Base-by-base conservation (phyloP, 2,888 invertebrate genomes). In the Polylopha cassiicola region DNA sequence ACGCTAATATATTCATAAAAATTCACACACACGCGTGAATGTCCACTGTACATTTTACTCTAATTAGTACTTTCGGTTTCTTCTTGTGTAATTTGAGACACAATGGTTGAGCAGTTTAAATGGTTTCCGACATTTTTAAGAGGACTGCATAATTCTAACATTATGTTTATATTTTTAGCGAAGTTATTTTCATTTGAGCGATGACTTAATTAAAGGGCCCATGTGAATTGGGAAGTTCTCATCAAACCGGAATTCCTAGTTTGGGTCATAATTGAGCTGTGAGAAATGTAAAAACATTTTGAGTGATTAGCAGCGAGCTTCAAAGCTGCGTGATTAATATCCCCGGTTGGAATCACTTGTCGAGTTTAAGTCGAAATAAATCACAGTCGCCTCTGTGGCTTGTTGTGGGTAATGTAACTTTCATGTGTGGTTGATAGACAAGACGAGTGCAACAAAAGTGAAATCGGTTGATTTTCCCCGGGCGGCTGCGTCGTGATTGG, bases 51-150 rank as follows among this genome's bases (percentile, higher is more conserved):
- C 39, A 37, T 39, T 32, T 29, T 22, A 44, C 43, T 51, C 60
- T 71, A 73, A 72, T 74, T 73, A 66, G 56, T 58, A 73, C 75
- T 76, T 73, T 75, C 71, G 50, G 61, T 76, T 75, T 73, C 69
- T 61, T 64, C 53, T 61, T 50, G 49, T 55, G 54, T 51, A 54
- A 42, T 55, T 43, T 26, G 47, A 55, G 50, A 59, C 56, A 63
- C 58, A 64, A 67, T 59, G 55, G 55, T 44, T 32, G 16, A 23
- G 43, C 46, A 37, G 48, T 37, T 28, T 36, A 34, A n/a, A n/a
- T n/a, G n/a, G 22, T 13, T 38, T 17, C 21, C 13, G 13, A 4
- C 7, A n/a, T 28, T 8, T 21, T 7, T 9, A 20, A 33, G 17
- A 28, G 11, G 26, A 16, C 15, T 4, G 16, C 17, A 17, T 39